These are phyloP conservation scores for Orussus abietinus DNA, from an alignment of 1,140 invertebrate genomes.

Conservation along the genomic window DNA sequence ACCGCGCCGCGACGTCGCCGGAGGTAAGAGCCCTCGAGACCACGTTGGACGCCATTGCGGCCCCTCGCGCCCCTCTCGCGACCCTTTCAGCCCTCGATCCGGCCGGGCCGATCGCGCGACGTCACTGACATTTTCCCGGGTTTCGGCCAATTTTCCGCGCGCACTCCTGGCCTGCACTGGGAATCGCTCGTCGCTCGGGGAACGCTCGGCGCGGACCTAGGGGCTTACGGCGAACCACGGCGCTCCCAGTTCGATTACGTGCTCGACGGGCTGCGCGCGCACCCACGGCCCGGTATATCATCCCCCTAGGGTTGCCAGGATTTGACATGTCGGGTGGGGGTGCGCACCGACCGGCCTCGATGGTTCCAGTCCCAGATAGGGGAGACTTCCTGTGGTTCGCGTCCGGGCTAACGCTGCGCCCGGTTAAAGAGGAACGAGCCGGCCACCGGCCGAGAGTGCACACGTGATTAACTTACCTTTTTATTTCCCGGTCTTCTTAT, in stretches of 20 bases:
- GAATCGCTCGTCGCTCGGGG: no score
- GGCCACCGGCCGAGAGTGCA: no score
- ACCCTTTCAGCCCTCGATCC: slow-evolving; percentile 15
- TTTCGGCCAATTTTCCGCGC: no score
- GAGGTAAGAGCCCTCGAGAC: slow-evolving; percentile 3
- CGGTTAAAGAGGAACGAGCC: no score
- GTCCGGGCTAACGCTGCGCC: slow-evolving; percentile 23
- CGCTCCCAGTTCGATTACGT: slow-evolving; percentile 54
- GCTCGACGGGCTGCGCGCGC: slow-evolving; percentile 46
- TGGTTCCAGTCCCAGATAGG: background rate
- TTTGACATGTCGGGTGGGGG: background rate
- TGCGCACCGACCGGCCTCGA: no score
- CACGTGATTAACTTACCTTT: no score
- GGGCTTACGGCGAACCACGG: slow-evolving; percentile 41
- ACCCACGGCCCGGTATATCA: slow-evolving; percentile 20
- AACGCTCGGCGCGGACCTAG: slow-evolving; percentile 29
- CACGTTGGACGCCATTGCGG: slow-evolving; percentile 21
- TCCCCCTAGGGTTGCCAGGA: slow-evolving; percentile 6
- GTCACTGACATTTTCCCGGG: no score
- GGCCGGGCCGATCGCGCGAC: slow-evolving; percentile 21
- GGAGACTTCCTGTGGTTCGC: slow-evolving; percentile 22
- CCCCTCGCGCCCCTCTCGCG: background rate
- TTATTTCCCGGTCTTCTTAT: no score
- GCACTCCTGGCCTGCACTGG: no score
- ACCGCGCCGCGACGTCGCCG: background rate